These are phyloP conservation scores for Platyscapa corneri DNA, from an alignment of 1,140 invertebrate species.

Conservation along the genomic window DNA sequence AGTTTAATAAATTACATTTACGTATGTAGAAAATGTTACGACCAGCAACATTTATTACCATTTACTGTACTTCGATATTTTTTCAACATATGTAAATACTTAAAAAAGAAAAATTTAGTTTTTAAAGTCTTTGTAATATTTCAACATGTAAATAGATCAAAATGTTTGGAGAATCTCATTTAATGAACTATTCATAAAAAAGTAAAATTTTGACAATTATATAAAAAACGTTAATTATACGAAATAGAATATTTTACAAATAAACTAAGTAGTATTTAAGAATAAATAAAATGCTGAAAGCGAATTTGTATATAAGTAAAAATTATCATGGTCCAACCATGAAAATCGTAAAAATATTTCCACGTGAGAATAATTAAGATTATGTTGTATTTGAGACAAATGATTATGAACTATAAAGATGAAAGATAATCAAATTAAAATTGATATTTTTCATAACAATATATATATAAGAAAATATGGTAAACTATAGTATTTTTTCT, in stretches of 20 bases:
- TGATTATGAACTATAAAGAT: background rate
- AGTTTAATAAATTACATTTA: conserved; percentile 22
- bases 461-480: background rate
- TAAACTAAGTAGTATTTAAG: conserved; percentile 23
- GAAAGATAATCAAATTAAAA: background rate
- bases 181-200: conserved; percentile 2
- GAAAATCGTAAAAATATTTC: conserved; percentile 35
- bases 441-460: background rate
- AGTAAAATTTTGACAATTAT: conserved; percentile 11
- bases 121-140: conserved; percentile 14
- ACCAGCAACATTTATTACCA: background rate
- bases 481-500: background rate
- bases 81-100: conserved; percentile 44
- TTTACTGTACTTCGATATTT: background rate
- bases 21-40: conserved; percentile 9
- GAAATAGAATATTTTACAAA: conserved; percentile 28
- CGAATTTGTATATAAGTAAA: conserved; percentile 45
- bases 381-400: background rate
- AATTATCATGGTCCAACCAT: conserved; percentile 19
- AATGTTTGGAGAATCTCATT: conserved; percentile 1
- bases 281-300: conserved; percentile 23
- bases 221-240: conserved; percentile 6
- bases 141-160: conserved; percentile 43
- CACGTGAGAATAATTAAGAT: background rate
- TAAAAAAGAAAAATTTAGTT: conserved; percentile 27